A percentile compares a stretch with the other conserved stretches of the same genome.
Evolutionary conservation across 1,140 invertebrate species (phyloP).

Genomic region (Antheraea pernyi): DNA sequence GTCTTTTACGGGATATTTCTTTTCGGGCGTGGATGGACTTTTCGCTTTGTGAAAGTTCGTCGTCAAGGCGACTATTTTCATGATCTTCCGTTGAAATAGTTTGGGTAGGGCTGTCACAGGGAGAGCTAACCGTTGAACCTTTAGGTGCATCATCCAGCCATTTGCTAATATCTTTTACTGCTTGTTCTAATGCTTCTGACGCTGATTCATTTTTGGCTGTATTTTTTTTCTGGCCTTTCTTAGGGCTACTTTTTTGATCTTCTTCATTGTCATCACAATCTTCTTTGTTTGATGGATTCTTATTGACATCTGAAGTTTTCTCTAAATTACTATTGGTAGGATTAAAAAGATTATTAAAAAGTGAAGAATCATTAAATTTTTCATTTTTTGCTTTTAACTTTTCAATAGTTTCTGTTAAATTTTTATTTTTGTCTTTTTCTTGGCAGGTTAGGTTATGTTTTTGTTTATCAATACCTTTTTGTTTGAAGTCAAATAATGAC

Average conservation of each 20-base stretch:
- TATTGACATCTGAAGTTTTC: slow-evolving; percentile 37
- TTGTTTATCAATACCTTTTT: slow-evolving; percentile 57
- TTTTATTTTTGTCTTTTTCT: slow-evolving; percentile 80
- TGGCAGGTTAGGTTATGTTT: slow-evolving; percentile 56
- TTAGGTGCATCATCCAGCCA: slow-evolving; percentile 92
- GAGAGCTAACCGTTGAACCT: slow-evolving; percentile 86
- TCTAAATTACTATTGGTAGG: slow-evolving; percentile 40
- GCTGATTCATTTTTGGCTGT: slow-evolving; percentile 80
- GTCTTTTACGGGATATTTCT: slow-evolving; percentile 67
- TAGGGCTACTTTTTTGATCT: slow-evolving; percentile 50
- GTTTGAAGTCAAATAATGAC: slow-evolving; percentile 61
- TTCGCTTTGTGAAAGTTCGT: slow-evolving; percentile 61
- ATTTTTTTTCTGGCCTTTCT: slow-evolving; percentile 56
- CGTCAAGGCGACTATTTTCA: slow-evolving; percentile 66
- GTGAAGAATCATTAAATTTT: slow-evolving; percentile 70
- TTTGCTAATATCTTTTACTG: slow-evolving; percentile 92
- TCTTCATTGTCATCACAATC: slow-evolving; percentile 44
- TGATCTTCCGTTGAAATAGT: slow-evolving; percentile 62
- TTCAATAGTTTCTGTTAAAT: slow-evolving; percentile 81
- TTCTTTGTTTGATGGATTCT: slow-evolving; percentile 48
- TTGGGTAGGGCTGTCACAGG: slow-evolving; percentile 72
- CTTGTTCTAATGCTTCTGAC: slow-evolving; percentile 90
- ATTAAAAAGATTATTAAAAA: slow-evolving; percentile 60
- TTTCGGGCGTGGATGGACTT: slow-evolving; percentile 52
- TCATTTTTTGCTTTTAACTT: slow-evolving; percentile 83